These are phyloP conservation scores for Trichomycterus rosablanca DNA, from an alignment of 2,113 vertebrate species.

Conservation along the genomic window DNA sequence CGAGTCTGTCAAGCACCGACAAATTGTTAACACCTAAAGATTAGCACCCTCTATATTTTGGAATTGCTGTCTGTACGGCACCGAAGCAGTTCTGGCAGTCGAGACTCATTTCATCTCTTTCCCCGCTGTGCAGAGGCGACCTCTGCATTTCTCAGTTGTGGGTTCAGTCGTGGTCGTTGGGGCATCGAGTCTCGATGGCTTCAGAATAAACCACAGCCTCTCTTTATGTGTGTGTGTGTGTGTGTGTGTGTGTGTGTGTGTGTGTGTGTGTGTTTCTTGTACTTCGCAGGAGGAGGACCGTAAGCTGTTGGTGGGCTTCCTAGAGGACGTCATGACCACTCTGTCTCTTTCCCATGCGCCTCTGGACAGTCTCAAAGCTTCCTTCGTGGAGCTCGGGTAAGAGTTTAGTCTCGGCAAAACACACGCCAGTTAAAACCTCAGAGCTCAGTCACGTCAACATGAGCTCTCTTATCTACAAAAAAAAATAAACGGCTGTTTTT, in stretches of 20 bases:
- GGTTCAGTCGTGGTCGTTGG: not conserved
- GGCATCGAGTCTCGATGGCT: no score
- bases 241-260: no score
- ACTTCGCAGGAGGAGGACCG: slow-evolving; percentile 88
- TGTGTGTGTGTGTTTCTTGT: slow-evolving; percentile 24
- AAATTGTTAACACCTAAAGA: no score
- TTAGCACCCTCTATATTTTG: no score
- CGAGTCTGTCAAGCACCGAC: no score
- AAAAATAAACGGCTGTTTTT: not conserved
- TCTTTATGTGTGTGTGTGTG: no score
- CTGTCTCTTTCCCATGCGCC: slow-evolving; percentile 92
- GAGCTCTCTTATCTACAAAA: slow-evolving; percentile 9
- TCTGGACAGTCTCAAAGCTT: slow-evolving; percentile 93
- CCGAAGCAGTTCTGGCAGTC: no score
- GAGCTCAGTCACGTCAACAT: not conserved
- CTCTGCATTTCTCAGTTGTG: not conserved
- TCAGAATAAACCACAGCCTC: not conserved
- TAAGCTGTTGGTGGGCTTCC: slow-evolving; percentile 91
- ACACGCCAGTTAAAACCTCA: slow-evolving; percentile 1
- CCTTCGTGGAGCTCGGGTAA: slow-evolving; percentile 98
- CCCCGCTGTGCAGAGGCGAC: no score
- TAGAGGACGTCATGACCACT: slow-evolving; percentile 97
- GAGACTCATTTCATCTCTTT: no score
- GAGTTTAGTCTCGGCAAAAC: slow-evolving; percentile 22
- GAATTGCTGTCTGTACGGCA: no score